Evolutionary conservation across 2,113 vertebrate genomes (phyloP).

Genomic region (Rhombomys opimus): DNA sequence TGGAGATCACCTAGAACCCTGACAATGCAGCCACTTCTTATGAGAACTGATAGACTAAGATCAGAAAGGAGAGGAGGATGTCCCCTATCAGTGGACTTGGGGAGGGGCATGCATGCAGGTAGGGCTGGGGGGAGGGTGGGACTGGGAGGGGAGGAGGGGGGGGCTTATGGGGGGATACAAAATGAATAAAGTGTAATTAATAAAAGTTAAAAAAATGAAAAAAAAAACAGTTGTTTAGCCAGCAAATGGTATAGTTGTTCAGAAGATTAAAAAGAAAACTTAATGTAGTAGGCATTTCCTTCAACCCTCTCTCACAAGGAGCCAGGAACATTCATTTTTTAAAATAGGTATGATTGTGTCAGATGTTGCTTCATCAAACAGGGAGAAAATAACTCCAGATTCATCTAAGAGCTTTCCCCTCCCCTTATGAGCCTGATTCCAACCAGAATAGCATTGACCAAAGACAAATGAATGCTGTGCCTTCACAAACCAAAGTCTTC

Average conservation of each 20-base stretch:
- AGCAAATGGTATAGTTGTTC: neutral
- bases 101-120: too few relatives aligned
- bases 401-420: neutral
- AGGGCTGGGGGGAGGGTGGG: too few relatives aligned
- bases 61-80: too few relatives aligned
- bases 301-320: neutral
- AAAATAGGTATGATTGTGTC: neutral
- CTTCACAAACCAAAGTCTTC: neutral
- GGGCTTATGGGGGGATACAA: too few relatives aligned
- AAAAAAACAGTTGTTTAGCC: neutral
- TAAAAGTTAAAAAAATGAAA: too few relatives aligned
- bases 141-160: too few relatives aligned
- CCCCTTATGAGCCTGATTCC: constrained; percentile 30
- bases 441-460: constrained; percentile 25
- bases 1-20: too few relatives aligned
- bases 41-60: too few relatives aligned
- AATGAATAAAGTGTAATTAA: too few relatives aligned
- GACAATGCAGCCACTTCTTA: too few relatives aligned
- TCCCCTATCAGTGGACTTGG: too few relatives aligned
- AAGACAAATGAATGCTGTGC: constrained; percentile 5
- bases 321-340: constrained; percentile 15
- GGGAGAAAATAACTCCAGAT: constrained; percentile 46
- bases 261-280: neutral
- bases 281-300: neutral
- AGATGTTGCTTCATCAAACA: constrained; percentile 29